Evolutionary conservation across 2,797 vertebrate species (phyloP), one percentile per base, ranked within the genome.

Genomic region (Ibycter americanus): DNA sequence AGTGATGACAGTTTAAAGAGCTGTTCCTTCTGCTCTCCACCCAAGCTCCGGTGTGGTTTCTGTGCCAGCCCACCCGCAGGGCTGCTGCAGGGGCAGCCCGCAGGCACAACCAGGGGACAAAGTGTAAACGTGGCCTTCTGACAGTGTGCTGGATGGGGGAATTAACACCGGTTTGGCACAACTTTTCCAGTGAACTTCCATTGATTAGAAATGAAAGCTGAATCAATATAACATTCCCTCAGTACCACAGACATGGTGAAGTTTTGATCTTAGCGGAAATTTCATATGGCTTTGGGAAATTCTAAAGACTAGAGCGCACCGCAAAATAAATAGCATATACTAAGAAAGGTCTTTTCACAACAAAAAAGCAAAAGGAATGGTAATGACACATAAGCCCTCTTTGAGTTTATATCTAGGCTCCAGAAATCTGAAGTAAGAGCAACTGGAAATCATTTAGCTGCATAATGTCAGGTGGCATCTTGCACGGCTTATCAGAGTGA

Each of bases 191-290:
- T 38, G 87, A 89, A 78, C 44, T 93, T 85, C 59, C 71, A 77
- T 58, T 89, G 89, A 95, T 94, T 85, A 42, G 84, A 92, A 96
- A 93, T 87, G 91, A 96, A 96, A 95, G 89, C 67, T 89, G 82
- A 67, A 94, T 96, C 92, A 67, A 80, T 83, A 40, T 42, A 87
- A 67, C 26, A 55, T 29, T 82, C 66, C 82, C 40, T 63, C 63
- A 85, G 51, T 92, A 83, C 71, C 72, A 85, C 21, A 77, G 56
- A 65, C 26, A 13, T 6, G 18, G 61, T 34, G 42, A 72, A 83
- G 47, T 89, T 94, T 84, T 94, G 80, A 93, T 94, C 89, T 76
- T 58, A 51, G 32, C 34, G 87, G 40, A 92, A 87, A 71, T 87
- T 87, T 80, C n/a, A 34, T 25, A 12, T 55, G n/a, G 73, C 47